A percentile compares a stretch with the other conserved stretches of the same genome.
These are phyloP conservation scores for Allophyes oxyacanthae DNA, from an alignment of 2,888 invertebrate genomes.

Conservation along the genomic window DNA sequence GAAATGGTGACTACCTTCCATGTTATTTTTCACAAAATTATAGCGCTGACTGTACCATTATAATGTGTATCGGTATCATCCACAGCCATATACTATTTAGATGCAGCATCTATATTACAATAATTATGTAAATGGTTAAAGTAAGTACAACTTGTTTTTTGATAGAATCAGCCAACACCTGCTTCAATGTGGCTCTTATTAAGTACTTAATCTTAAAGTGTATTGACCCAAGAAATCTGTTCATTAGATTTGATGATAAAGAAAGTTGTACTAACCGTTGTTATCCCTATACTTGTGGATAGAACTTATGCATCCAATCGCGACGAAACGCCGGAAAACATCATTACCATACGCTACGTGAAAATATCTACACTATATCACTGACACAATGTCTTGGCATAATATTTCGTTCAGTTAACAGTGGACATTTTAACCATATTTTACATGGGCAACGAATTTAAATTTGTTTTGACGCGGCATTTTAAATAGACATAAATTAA, in stretches of 20 bases:
- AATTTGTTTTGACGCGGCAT: constrained; percentile 43
- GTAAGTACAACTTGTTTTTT: constrained; percentile 37
- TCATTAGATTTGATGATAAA: constrained; percentile 62
- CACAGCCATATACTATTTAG: constrained; percentile 24
- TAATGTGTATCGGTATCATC: constrained; percentile 17
- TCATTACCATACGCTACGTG: constrained; percentile 41
- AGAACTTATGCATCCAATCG: constrained; percentile 73
- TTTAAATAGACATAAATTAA: constrained; percentile 26
- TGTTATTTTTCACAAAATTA: constrained; percentile 8
- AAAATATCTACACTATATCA: constrained; percentile 10
- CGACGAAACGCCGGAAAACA: constrained; percentile 32
- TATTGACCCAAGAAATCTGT: constrained; percentile 49
- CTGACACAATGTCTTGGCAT: constrained; percentile 5
- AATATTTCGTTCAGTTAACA: constrained; percentile 17
- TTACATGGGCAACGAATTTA: constrained; percentile 30
- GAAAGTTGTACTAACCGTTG: constrained; percentile 53
- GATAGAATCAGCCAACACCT: constrained; percentile 38
- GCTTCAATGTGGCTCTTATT: constrained; percentile 23
- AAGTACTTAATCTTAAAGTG: constrained; percentile 29
- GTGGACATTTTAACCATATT: constrained; percentile 26
- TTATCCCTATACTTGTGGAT: constrained; percentile 55
- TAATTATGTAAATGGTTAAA: constrained; percentile 40
- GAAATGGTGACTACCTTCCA: too few species aligned
- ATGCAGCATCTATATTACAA: constrained; percentile 20
- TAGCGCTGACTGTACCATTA: constrained; percentile 19